Conservation (phyloP, 2,888 invertebrate genomes). For the Melieria picta region DNA sequence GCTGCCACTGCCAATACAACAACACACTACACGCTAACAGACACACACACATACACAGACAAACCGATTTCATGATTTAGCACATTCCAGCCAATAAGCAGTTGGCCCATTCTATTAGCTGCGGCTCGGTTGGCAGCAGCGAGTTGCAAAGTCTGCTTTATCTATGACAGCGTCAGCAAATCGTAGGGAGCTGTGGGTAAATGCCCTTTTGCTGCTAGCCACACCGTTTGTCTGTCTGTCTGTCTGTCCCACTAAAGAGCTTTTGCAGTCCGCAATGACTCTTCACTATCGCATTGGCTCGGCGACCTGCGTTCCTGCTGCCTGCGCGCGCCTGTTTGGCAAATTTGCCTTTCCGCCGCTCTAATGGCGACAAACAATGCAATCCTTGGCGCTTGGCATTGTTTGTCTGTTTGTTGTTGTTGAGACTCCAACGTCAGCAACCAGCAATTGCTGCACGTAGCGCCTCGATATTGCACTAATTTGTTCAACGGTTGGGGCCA, state of each 20-base stretch:
- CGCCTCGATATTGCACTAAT: conserved; percentile 19
- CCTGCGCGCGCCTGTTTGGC: not conserved
- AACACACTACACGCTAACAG: conserved; percentile 2
- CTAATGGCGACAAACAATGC: conserved; percentile 38
- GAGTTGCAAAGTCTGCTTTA: not conserved
- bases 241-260: not conserved
- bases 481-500: conserved; percentile 6
- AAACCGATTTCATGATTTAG: conserved; percentile 28
- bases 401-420: conserved; percentile 16
- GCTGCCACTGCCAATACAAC: conserved; percentile 4
- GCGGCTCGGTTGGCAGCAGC: not conserved
- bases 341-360: conserved; percentile 8
- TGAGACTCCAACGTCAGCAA: too few relatives aligned
- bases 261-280: not conserved
- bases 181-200: not conserved
- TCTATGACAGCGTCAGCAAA: not conserved
- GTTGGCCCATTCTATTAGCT: conserved; percentile 28
- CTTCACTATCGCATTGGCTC: conserved; percentile 7
- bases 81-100: conserved; percentile 30
- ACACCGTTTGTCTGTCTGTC: not conserved
- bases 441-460: conserved; percentile 7
- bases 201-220: not conserved
- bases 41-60: not conserved
- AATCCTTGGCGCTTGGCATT: conserved; percentile 23
- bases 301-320: conserved; percentile 2